Percentiles rank a stretch among this genome's conserved stretches.
phyloP scores from a whole-genome alignment of 2,113 vertebrate genomes.

The Misgurnus mizolepis region DNA sequence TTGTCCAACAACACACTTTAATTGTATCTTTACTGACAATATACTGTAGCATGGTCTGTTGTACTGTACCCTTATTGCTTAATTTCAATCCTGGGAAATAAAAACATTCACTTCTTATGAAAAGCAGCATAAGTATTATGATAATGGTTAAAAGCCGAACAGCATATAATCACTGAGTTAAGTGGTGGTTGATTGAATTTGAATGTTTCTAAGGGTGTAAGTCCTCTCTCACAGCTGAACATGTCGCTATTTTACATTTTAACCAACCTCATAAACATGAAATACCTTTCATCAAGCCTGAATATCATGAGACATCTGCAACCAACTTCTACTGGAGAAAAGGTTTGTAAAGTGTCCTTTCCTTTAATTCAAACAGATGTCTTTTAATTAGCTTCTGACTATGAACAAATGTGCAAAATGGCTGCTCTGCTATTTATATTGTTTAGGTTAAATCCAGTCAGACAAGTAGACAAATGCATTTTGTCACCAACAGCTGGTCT shows the following conservation, averaged over 20 bases:
- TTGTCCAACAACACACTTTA: background rate
- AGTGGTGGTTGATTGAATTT: background rate
- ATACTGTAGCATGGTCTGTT: too few relatives aligned
- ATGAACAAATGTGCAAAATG: constrained; percentile 70
- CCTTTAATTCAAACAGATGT: constrained; percentile 75
- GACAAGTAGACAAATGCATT: constrained; percentile 79
- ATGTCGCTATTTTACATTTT: background rate
- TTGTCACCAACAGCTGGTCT: constrained; percentile 76
- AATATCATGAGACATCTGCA: background rate
- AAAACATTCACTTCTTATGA: background rate
- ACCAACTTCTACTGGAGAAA: constrained; percentile 64
- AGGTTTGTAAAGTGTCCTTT: constrained; percentile 67
- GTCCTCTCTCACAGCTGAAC: background rate
- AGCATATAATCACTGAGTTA: background rate
- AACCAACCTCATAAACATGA: background rate
- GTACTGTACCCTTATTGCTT: too few relatives aligned
- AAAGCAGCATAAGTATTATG: background rate
- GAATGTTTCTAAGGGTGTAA: background rate
- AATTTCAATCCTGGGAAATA: too few relatives aligned
- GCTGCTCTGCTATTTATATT: constrained; percentile 62
- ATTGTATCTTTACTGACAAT: background rate
- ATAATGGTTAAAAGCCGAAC: background rate
- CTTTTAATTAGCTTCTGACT: constrained; percentile 77
- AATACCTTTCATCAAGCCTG: background rate
- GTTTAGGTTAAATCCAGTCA: constrained; percentile 64